Evolutionary conservation across 2,888 invertebrate species (phyloP).

Genomic region (Dilophus febrilis): DNA sequence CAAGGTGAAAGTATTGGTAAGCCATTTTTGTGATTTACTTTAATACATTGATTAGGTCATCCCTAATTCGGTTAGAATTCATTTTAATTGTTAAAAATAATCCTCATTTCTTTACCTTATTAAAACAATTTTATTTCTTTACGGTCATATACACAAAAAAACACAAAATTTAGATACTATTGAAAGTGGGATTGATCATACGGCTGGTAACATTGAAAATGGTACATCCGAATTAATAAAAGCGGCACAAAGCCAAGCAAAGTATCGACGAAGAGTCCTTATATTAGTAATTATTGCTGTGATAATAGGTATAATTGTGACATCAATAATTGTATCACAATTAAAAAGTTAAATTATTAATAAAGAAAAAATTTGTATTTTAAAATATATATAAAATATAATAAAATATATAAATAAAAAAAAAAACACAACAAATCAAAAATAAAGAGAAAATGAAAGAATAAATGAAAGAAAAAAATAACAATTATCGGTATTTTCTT

Average conservation of each 20-base stretch:
- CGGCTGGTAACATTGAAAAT: slow-evolving; percentile 57
- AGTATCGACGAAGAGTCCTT: slow-evolving; percentile 56
- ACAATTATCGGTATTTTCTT: too few relatives aligned
- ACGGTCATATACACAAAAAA: too few relatives aligned
- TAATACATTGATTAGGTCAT: slow-evolving; percentile 8
- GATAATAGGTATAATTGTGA: slow-evolving; percentile 47
- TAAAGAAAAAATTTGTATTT: too few relatives aligned
- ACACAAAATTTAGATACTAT: slow-evolving; percentile 70
- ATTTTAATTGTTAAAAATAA: too few relatives aligned
- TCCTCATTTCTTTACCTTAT: too few relatives aligned
- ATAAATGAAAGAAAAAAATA: too few relatives aligned
- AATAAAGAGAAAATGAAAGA: too few relatives aligned
- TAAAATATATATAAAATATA: too few relatives aligned
- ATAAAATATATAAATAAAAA: too few relatives aligned
- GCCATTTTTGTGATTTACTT: slow-evolving; percentile 16
- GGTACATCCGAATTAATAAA: slow-evolving; percentile 64
- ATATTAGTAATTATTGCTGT: slow-evolving; percentile 49
- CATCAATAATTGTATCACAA: slow-evolving; percentile 46
- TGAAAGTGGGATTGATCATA: slow-evolving; percentile 62
- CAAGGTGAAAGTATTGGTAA: slow-evolving; percentile 61
- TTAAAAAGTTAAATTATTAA: slow-evolving; percentile 32
- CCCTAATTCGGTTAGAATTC: too few relatives aligned
- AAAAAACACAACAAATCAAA: too few relatives aligned
- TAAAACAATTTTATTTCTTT: too few relatives aligned
- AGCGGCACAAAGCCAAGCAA: slow-evolving; percentile 62